phyloP scores from a whole-genome alignment of 2,113 vertebrate species.

The Leptodactylus fuscus region DNA sequence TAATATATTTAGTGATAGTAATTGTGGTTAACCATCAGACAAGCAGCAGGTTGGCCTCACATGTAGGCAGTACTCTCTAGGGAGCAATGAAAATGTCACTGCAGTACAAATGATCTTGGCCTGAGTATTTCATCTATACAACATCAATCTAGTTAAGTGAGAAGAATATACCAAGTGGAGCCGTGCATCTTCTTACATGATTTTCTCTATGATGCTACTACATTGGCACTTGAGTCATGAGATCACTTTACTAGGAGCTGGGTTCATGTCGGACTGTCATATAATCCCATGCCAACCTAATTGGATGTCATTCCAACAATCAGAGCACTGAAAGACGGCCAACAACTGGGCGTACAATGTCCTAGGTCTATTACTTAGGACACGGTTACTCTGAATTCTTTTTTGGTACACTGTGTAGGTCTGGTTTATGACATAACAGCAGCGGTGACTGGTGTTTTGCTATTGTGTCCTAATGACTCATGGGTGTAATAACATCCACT shows the following conservation, averaged over 20 bases:
- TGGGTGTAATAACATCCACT: neutral
- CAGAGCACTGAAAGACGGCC: neutral
- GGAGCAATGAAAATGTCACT: neutral
- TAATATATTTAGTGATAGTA: neutral
- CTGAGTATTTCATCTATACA: neutral
- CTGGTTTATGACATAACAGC: constrained; percentile 22
- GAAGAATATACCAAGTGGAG: neutral
- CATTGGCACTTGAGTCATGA: neutral
- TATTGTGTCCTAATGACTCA: constrained; percentile 19
- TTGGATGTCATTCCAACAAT: neutral
- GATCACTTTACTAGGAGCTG: neutral
- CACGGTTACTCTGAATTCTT: neutral
- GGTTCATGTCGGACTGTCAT: neutral
- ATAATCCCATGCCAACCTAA: constrained; percentile 3
- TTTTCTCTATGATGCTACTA: neutral
- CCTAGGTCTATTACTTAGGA: neutral
- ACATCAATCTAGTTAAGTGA: neutral
- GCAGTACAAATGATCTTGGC: neutral
- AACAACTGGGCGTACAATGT: neutral
- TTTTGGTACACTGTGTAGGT: neutral
- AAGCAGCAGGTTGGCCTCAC: neutral
- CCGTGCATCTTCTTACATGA: neutral
- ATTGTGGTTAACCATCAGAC: neutral
- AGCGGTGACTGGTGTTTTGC: neutral
- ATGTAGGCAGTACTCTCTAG: neutral